Base-by-base conservation (phyloP, 2,113 vertebrate genomes). In the Leptocoma aspasia region DNA sequence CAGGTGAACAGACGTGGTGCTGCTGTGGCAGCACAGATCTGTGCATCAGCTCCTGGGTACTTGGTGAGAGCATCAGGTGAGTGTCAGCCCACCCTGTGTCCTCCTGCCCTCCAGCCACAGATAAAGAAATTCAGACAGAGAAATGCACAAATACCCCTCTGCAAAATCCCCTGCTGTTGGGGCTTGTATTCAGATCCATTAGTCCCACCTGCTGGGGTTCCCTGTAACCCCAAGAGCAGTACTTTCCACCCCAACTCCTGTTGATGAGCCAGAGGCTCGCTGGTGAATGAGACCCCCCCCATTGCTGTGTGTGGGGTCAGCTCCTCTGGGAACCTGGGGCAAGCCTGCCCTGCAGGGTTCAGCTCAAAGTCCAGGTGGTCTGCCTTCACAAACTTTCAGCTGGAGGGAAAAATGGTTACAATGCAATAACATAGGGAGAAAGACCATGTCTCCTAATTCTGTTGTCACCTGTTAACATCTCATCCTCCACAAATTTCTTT, bases 401-500 rank as follows among this genome's bases (percentile, higher is more conserved):
- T 92, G 90, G 49, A 75, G 86, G 56, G 69, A 65, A 89, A 89
- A 92, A 82, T 64, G 18, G 44, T 88, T 95, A 56, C 57, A 84
- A 86, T 11, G 61, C 68, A 91, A 33, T 57, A 61, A 45, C 79
- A 37, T 4, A 18, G 61, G 54, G 60, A 92, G 80, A 82, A 86
- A 76, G 79, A 77, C 30, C 19, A 0, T 45, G 37, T 86, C 82
- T 90, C 35, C 66, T 41, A 87, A 35, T 89, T 91, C 61, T 57
- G 66, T 47, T 92, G 72, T 93, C 72, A 85, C 78, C 70, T 0
- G 2, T 94, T 94, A 86, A 75, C 65, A 77, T 95, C 94, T 94
- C 82, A 93, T 96, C 94, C 90, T 86, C 95, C 92, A 81, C 75
- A 73, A 73, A 42, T 91, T 97, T 93, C 94, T 97, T 97, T 97